Percentiles rank a stretch among this genome's conserved stretches.
Evolutionary conservation across 2,888 invertebrate genomes (phyloP).

Genomic region (Chaetogeoica ovagalla): DNA sequence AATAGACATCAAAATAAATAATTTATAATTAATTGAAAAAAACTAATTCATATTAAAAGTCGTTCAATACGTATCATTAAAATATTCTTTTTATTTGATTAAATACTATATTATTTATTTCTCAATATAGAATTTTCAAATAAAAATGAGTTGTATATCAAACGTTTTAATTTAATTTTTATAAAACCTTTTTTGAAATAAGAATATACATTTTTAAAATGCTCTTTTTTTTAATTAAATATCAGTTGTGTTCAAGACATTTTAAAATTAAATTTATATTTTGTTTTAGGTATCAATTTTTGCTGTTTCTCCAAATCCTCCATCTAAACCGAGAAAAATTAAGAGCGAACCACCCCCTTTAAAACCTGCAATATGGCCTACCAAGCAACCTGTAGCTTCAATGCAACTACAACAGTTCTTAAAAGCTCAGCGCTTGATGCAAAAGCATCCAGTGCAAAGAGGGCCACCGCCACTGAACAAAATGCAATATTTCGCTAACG

Average conservation of each 20-base stretch:
- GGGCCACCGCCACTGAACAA: conserved; percentile 43
- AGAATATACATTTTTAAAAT: too few relatives aligned
- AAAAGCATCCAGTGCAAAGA: conserved; percentile 35
- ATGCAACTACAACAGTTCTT: conserved; percentile 50
- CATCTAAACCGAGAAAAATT: conserved; percentile 40
- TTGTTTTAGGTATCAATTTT: conserved; percentile 44
- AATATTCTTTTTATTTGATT: too few relatives aligned
- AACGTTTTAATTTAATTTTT: too few relatives aligned
- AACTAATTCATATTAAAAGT: too few relatives aligned
- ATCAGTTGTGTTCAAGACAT: not conserved
- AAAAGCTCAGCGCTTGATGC: conserved; percentile 44
- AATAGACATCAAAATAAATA: too few relatives aligned
- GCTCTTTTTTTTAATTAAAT: not conserved
- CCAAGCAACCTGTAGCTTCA: conserved; percentile 34
- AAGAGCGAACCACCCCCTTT: conserved; percentile 46
- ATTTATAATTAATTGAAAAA: not conserved
- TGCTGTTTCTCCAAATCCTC: conserved; percentile 45
- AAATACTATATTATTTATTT: too few relatives aligned
- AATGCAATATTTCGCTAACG: conserved; percentile 51
- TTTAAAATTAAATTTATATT: not conserved
- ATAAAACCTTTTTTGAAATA: too few relatives aligned
- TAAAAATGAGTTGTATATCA: too few relatives aligned
- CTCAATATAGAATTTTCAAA: too few relatives aligned
- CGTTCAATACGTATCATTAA: too few relatives aligned
- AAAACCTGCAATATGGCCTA: conserved; percentile 49